These are phyloP conservation scores for Digitonthophagus gazella DNA, from an alignment of 2,888 invertebrate species.

Conservation along the genomic window DNA sequence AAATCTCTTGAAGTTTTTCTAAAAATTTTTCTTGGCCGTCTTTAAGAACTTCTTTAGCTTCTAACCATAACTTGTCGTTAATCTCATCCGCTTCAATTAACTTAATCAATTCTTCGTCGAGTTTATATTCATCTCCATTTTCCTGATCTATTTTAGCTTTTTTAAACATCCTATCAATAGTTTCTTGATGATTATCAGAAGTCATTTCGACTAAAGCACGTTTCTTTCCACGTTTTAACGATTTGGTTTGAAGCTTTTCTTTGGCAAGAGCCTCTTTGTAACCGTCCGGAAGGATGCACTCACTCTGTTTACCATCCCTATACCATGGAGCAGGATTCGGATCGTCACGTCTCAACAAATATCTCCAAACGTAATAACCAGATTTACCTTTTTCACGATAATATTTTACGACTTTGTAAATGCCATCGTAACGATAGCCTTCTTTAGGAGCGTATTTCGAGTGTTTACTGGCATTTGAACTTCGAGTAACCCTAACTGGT, in stretches of 20 bases:
- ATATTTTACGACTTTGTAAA: constrained; percentile 84
- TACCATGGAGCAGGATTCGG: constrained; percentile 79
- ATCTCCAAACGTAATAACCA: constrained; percentile 79
- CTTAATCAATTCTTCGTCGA: constrained; percentile 29
- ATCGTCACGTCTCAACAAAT: constrained; percentile 74
- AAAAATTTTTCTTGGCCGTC: constrained; percentile 63
- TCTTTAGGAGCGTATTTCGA: constrained; percentile 77
- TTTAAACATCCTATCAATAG: constrained; percentile 28
- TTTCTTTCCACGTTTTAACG: constrained; percentile 39
- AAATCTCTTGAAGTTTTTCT: constrained; percentile 62
- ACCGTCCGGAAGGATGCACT: constrained; percentile 67
- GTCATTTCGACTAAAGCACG: constrained; percentile 29
- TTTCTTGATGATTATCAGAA: constrained; percentile 29
- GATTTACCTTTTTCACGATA: constrained; percentile 75
- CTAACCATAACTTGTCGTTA: constrained; percentile 69
- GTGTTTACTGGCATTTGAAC: constrained; percentile 70
- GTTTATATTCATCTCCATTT: constrained; percentile 34
- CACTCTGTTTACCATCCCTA: constrained; percentile 60
- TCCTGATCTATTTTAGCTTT: too few relatives aligned
- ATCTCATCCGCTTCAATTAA: constrained; percentile 57
- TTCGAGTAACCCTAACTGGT: constrained; percentile 77
- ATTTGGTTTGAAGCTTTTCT: constrained; percentile 44
- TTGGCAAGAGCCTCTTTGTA: constrained; percentile 64
- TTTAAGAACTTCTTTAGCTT: constrained; percentile 54
- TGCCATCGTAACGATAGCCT: constrained; percentile 79